Evolutionary conservation across 2,797 vertebrate species (phyloP).

Genomic region (Orestias chungarensis): DNA sequence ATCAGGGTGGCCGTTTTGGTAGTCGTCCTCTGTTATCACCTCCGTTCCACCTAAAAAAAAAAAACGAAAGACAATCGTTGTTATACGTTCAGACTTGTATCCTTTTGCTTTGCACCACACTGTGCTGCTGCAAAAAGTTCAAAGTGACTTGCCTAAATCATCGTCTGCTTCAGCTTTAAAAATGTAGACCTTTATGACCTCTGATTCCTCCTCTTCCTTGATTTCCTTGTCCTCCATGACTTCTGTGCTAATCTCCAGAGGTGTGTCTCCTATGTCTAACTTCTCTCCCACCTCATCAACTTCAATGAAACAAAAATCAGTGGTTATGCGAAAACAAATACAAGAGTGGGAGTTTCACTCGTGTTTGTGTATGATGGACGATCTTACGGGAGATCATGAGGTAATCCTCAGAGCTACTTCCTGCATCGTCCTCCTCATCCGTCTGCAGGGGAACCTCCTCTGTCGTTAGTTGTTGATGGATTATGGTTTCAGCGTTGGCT

Average conservation of each 20-base stretch:
- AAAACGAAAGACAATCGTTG: slow-evolving; percentile 7
- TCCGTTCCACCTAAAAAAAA: slow-evolving; percentile 89
- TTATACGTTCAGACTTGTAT: background rate
- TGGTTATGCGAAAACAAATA: slow-evolving; percentile 15
- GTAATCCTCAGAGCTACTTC: slow-evolving; percentile 97
- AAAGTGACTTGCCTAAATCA: slow-evolving; percentile 87
- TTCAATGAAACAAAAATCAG: slow-evolving; percentile 62
- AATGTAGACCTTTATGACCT: slow-evolving; percentile 99
- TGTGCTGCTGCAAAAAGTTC: background rate
- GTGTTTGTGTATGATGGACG: background rate
- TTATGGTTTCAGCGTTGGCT: slow-evolving; percentile 88
- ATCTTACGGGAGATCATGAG: slow-evolving; percentile 94
- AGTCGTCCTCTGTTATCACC: slow-evolving; percentile 96
- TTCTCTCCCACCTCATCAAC: slow-evolving; percentile 99
- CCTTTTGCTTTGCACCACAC: background rate
- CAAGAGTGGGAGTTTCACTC: background rate
- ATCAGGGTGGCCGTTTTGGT: slow-evolving; percentile 92
- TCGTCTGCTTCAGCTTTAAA: slow-evolving; percentile 99
- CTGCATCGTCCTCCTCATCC: slow-evolving; percentile 87
- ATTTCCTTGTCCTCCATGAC: slow-evolving; percentile 90
- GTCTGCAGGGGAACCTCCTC: slow-evolving; percentile 91
- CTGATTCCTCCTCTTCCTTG: slow-evolving; percentile 94
- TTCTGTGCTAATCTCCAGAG: slow-evolving; percentile 94
- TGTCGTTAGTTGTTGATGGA: slow-evolving; percentile 85
- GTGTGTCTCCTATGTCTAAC: slow-evolving; percentile 92